Evolutionary conservation across 2,113 vertebrate genomes (phyloP), one percentile per base, ranked within the genome.

Genomic region (Rana temporaria): DNA sequence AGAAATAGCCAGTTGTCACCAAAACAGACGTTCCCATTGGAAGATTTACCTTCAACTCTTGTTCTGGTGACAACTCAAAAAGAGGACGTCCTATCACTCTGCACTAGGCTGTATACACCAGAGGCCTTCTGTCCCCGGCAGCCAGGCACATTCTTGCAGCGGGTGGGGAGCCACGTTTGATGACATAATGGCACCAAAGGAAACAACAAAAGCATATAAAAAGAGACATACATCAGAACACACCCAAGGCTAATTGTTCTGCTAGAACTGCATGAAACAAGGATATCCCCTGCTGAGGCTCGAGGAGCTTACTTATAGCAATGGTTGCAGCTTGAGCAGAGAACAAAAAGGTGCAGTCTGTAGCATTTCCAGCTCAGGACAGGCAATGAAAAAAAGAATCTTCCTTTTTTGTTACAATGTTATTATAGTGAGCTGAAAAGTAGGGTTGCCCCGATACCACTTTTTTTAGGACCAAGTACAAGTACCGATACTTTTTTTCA

Each of bases 121-220:
- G 5, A 30, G 48, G 19, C 53, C 32, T 38, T 48, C 42, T 60
- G 71, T 38, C 59, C 18, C 48, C 22, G 19, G 55, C 55, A 18
- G 73, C 18, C 9, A 1, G 48, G 6, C 8, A 48, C 77, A 59
- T 57, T 68, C 65, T 68, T 59, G 15, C 0, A 34, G 64, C 38
- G 77, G 65, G 77, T 59, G 64, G 77, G 64, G 34, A 68, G 65
- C 26, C 38, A 64, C 38, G 77, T 55, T 20, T 38, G 15, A 32
- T 65, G 63, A 56, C 38, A 55, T 32, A 66, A 34, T n/a, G 18
- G 17, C 19, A 30, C 20, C 12, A 34, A 53, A 48, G 62, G 48
- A 67, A 66, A 66, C 22, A 42, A 34, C 26, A 57, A 42, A 30
- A 2, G 4, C 19, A 60, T 62, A 63, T 38, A 52, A 18, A 18